Conservation (phyloP, 2,888 invertebrate genomes). For the Amaurobius ferox region DNA sequence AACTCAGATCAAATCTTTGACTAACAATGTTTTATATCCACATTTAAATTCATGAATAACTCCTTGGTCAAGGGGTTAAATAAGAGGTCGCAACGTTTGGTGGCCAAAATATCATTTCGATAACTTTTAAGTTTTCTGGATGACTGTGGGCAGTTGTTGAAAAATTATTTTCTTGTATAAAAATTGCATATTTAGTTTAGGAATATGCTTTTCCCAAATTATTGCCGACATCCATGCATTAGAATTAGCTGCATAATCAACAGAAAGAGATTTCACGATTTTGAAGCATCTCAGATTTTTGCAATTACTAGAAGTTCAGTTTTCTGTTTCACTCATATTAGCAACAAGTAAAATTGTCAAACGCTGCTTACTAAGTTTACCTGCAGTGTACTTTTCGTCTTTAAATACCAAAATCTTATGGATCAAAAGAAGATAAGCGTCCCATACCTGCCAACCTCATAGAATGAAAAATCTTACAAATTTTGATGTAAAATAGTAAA, state of each 20-base stretch:
- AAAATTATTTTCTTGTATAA: constrained; percentile 1
- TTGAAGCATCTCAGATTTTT: no score
- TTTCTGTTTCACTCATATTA: constrained; percentile 1
- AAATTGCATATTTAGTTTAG: constrained; percentile 18
- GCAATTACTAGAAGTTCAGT: neutral
- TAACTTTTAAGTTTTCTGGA: no score
- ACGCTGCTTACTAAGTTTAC: neutral
- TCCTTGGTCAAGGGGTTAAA: constrained; percentile 8
- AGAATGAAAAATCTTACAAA: no score
- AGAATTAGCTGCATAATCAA: constrained; percentile 21
- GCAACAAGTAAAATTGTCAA: constrained; percentile 2
- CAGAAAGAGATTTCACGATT: constrained; percentile 16
- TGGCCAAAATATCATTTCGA: neutral
- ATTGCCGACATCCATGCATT: constrained; percentile 20
- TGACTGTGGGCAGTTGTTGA: neutral
- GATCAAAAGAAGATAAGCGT: no score
- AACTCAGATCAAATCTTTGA: no score
- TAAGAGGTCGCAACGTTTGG: neutral
- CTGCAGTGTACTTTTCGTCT: no score
- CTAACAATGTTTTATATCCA: no score
- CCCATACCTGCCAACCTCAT: no score
- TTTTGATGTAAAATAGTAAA: no score
- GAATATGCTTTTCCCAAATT: constrained; percentile 23
- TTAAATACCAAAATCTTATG: no score
- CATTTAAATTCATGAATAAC: no score